Conservation (phyloP, 2,888 invertebrate genomes). For the Eumerus sabulonum region DNA sequence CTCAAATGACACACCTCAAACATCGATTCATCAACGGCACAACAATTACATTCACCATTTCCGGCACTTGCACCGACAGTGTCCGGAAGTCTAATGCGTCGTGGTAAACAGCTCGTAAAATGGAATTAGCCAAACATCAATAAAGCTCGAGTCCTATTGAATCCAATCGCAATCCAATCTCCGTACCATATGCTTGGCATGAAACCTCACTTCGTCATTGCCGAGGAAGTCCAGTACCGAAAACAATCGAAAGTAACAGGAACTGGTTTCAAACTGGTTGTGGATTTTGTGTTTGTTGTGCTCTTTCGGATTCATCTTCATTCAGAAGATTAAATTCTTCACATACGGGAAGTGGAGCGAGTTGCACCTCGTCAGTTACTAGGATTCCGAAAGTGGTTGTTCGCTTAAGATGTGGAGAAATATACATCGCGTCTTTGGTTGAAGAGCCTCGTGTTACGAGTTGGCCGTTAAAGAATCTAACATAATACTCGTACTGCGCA, state of each 20-base stretch:
- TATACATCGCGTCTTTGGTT: too few relatives aligned
- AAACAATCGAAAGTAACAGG: slow-evolving; percentile 36
- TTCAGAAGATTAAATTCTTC: slow-evolving; percentile 30
- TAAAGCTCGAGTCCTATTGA: slow-evolving; percentile 30
- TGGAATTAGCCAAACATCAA: slow-evolving; percentile 47
- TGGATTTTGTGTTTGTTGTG: slow-evolving; percentile 22
- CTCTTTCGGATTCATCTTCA: slow-evolving; percentile 51
- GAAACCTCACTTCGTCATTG: too few relatives aligned
- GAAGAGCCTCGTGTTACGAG: too few relatives aligned
- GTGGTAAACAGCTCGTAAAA: slow-evolving; percentile 31
- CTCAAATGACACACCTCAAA: slow-evolving; percentile 21
- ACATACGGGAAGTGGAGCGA: slow-evolving; percentile 43
- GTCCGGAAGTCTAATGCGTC: slow-evolving; percentile 40
- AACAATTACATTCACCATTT: slow-evolving; percentile 9
- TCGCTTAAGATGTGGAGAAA: slow-evolving; percentile 46
- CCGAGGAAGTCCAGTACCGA: slow-evolving; percentile 1
- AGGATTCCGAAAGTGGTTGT: slow-evolving; percentile 45
- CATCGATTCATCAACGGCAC: slow-evolving; percentile 11
- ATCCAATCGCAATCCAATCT: slow-evolving; percentile 23
- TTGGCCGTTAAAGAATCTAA: not conserved
- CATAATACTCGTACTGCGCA: too few relatives aligned
- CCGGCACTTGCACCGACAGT: slow-evolving; percentile 30
- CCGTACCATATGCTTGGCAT: not conserved
- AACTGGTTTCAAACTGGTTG: slow-evolving; percentile 28
- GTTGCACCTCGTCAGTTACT: slow-evolving; percentile 33